Percentiles rank a stretch among this genome's conserved stretches.
Conservation (phyloP, 2,113 vertebrate species). For the Potamarius usumacintae region DNA sequence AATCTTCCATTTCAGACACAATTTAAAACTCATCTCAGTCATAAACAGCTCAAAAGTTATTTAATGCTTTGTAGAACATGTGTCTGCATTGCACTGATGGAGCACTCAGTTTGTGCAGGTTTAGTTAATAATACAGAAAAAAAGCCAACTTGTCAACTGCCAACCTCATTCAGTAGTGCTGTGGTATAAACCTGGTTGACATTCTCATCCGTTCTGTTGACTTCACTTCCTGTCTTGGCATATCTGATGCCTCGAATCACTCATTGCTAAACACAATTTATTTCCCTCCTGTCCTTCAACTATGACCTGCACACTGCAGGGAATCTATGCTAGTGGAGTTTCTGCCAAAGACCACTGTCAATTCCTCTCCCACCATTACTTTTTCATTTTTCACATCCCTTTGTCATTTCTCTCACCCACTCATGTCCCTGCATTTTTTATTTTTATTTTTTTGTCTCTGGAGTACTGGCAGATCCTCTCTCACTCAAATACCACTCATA, state of each 20-base stretch:
- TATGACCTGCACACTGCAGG: slow-evolving; percentile 11
- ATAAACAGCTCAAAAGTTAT: no score
- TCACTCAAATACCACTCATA: slow-evolving; percentile 33
- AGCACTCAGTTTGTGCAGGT: no score
- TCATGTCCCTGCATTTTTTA: background rate
- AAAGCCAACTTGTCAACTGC: no score
- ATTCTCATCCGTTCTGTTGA: slow-evolving; percentile 12
- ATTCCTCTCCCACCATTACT: background rate
- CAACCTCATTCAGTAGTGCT: background rate
- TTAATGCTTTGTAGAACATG: no score
- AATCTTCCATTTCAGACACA: no score
- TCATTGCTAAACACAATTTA: background rate
- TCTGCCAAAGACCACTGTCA: slow-evolving; percentile 4
- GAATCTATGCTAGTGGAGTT: background rate
- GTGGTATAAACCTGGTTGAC: slow-evolving; percentile 24
- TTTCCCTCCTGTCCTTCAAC: background rate
- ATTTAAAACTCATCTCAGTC: no score
- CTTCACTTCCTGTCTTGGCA: slow-evolving; percentile 28
- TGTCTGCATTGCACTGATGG: no score
- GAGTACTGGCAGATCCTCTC: slow-evolving; percentile 29
- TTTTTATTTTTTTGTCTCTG: background rate
- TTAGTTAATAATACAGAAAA: no score
- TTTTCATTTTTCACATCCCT: background rate
- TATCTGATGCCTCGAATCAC: background rate
- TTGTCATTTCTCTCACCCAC: slow-evolving; percentile 18